Base-by-base conservation (phyloP, 92 coral and sea anemone species). In the Zoanthus solanderi region DNA sequence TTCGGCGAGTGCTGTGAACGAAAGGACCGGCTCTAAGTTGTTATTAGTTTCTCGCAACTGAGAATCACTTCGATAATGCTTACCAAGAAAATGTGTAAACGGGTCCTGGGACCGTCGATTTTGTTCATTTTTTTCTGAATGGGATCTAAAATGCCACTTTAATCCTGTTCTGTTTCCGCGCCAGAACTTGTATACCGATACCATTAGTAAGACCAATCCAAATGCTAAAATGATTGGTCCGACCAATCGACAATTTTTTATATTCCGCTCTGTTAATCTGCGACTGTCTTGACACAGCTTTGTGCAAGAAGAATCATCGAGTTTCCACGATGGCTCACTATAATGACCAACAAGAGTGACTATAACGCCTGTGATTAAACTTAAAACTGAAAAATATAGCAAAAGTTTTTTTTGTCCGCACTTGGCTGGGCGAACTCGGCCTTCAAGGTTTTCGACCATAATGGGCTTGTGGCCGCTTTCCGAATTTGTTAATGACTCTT, bases 391-490 rank as follows among this genome's bases (percentile, higher is more conserved):
- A 15, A 81, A 10, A 48, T 81, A 81, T 11, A 81, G 85, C 44
- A 66, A 18, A 8, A 81, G 52, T 2, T 81, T 81, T 63, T 81
- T 81, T 47, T 34, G 46, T 23, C 85, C 85, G 71, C 85, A 81
- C 32, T 47, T 46, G 28, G 85, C 85, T 13, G 76, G 85, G 16
- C 85, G 85, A 11, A 81, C 76, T 45, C 85, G 47, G 7, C 85
- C 85, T 13, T 81, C 85, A 7, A 81, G 75, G 32, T 81, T 81
- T 81, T 81, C 85, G 17, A 69, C 17, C 75, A 81, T 42, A 1
- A n/a, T 17, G 45, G 8, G 13, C 37, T 28, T 34, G 18, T 52
- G 17, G 32, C 2, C 28, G 7, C 23, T n/a, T 63, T 0, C 1
- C 9, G 30, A 4, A 31, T 63, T 63, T 2, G 2, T 58, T 14